Percentiles rank a stretch among this genome's conserved stretches.
Conservation (phyloP, 2,797 vertebrate genomes). For the Muscicapa comitata region DNA sequence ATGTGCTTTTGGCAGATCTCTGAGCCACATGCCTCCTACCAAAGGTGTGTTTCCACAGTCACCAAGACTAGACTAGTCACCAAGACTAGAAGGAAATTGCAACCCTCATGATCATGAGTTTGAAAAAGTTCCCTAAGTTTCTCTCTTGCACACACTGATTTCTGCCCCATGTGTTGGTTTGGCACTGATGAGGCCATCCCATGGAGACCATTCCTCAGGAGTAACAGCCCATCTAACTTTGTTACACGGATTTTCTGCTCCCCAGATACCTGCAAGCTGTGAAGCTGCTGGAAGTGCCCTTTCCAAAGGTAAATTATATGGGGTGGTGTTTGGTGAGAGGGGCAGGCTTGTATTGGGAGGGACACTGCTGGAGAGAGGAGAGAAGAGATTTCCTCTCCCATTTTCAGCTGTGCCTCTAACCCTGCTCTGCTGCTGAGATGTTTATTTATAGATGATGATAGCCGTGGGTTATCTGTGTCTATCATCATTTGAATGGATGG, state of each 20-base stretch:
- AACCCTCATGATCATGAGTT: rapidly evolving
- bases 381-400: background rate
- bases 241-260: background rate
- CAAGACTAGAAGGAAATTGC: background rate
- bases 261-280: background rate
- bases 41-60: background rate
- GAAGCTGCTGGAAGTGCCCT: background rate
- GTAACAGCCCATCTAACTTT: background rate
- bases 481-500: background rate
- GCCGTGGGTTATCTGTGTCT: background rate
- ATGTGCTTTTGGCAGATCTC: background rate
- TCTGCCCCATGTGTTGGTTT: rapidly evolving
- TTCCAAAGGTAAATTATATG: background rate
- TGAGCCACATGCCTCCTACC: background rate
- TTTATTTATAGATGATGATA: background rate
- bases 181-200: background rate
- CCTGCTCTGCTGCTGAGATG: background rate
- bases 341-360: background rate
- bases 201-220: background rate
- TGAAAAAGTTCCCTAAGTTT: background rate
- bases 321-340: background rate
- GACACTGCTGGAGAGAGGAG: background rate
- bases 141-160: background rate
- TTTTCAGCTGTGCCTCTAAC: background rate
- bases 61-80: background rate